Conservation (phyloP, 2,888 invertebrate genomes). For the Toxonevra muliebris region DNA sequence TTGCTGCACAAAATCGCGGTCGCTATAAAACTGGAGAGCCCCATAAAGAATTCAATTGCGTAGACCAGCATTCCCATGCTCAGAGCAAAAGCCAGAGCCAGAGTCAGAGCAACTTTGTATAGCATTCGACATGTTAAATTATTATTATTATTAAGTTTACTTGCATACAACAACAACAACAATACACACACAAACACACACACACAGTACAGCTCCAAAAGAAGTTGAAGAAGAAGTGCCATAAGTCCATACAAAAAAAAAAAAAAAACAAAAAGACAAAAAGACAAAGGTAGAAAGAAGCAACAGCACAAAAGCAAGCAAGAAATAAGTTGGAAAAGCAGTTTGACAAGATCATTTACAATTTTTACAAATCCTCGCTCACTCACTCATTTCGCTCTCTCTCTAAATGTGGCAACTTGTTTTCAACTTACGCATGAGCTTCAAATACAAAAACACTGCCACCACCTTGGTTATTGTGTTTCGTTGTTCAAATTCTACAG, state of each 20-base stretch:
- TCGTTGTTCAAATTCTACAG: too few species aligned
- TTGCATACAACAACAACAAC: constrained; percentile 20
- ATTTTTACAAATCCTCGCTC: constrained; percentile 31
- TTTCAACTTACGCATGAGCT: constrained; percentile 22
- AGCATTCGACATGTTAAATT: too few species aligned
- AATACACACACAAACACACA: constrained; percentile 23
- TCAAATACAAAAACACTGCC: too few species aligned
- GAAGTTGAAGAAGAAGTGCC: constrained; percentile 11
- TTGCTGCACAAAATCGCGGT: constrained; percentile 62
- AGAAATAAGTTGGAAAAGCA: constrained; percentile 47
- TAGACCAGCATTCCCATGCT: neutral
- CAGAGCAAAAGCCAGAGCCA: too few species aligned
- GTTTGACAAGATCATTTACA: constrained; percentile 53
- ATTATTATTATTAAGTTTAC: constrained; percentile 18
- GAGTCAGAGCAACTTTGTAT: too few species aligned
- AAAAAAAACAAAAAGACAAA: constrained; percentile 29
- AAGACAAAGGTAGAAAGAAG: neutral
- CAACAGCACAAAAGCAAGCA: neutral
- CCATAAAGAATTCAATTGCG: constrained; percentile 13
- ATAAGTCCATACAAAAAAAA: constrained; percentile 34
- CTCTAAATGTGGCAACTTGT: constrained; percentile 55
- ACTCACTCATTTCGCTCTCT: constrained; percentile 31
- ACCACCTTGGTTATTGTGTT: too few species aligned
- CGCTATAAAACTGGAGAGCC: constrained; percentile 62
- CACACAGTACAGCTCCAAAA: constrained; percentile 15